A percentile compares a stretch with the other conserved stretches of the same genome.
Conservation (phyloP, 2,797 vertebrate species). For the Loriculus beryllinus region DNA sequence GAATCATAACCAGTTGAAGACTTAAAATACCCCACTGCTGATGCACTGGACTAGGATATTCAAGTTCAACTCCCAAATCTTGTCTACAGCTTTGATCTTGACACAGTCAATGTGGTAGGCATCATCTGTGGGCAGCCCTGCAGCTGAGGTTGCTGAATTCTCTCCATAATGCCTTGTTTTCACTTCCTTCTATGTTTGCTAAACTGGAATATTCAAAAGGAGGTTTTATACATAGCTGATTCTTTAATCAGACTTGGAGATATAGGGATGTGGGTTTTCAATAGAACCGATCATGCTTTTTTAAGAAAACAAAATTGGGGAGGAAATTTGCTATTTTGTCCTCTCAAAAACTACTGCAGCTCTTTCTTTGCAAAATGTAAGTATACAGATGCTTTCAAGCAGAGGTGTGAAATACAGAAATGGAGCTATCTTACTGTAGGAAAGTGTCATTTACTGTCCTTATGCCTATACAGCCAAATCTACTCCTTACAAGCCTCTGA, state of each 20-base stretch:
- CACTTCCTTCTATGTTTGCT: not conserved
- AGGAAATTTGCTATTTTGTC: not conserved
- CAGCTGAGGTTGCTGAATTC: not conserved
- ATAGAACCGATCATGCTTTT: not conserved
- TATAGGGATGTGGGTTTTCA: not conserved
- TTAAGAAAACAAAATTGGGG: not conserved
- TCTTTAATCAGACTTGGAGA: not conserved
- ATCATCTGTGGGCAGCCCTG: not conserved
- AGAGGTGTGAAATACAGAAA: not conserved
- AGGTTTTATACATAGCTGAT: not conserved
- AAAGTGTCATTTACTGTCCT: not conserved
- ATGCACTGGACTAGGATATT: not conserved
- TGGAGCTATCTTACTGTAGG: not conserved
- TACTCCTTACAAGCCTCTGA: not conserved
- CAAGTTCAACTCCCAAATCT: not conserved
- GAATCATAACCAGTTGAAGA: not conserved
- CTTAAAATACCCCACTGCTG: not conserved
- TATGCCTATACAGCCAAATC: conserved; percentile 7
- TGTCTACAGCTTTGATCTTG: not conserved
- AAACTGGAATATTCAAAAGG: not conserved
- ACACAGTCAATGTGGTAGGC: not conserved
- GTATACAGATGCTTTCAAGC: not conserved
- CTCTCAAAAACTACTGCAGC: not conserved
- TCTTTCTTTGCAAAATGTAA: not conserved
- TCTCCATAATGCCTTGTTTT: not conserved